Evolutionary conservation across 1,140 invertebrate genomes (phyloP), one percentile per base, ranked within the genome.

Genomic region (Cyclargus thomasi): DNA sequence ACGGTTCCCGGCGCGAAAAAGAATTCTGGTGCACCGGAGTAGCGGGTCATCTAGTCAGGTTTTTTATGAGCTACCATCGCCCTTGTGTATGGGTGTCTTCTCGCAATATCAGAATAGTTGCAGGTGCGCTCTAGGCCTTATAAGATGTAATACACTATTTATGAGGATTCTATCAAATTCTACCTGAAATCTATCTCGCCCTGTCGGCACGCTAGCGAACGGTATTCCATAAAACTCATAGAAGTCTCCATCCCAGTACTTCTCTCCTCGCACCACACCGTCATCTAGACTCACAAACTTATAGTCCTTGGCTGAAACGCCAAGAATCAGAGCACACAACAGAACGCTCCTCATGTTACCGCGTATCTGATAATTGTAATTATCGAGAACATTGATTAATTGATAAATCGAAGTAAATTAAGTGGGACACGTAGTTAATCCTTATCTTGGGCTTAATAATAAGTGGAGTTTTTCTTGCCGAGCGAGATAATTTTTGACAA

Each of bases 231-330:
- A 87, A 29, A 87, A 90, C 62, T 86, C 80, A 72, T 80, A 86
- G 62, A 77, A 88, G 55, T 88, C 84, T 7, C 85, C 87, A 76
- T 83, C 73, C 85, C 85, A 90, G 65, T 80, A 87, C 21, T 87
- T 88, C 11, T 77, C 75, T 8, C 83, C 87, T 16, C 68, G 70
- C 2, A 90, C 78, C 11, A 35, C 55, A 0, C 85, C 85, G 21
- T 81, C 73, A 17, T 80, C 78, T 63, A 86, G 70, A 7, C 72
- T 21, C 6, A 90, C 82, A 3, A 64, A 75, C 59, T 65, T 70
- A 22, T 55, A 67, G 7, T 78, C 72, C 0, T 78, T 74, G 16
- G 77, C 70, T 63, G 65, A 71, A 39, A 77, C 70, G 69, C 64
- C 72, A 11, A 55, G 66, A n/a, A 79, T 17, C 17, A 81, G 68